phyloP scores from a whole-genome alignment of 2,797 vertebrate genomes.

The Catharus ustulatus region DNA sequence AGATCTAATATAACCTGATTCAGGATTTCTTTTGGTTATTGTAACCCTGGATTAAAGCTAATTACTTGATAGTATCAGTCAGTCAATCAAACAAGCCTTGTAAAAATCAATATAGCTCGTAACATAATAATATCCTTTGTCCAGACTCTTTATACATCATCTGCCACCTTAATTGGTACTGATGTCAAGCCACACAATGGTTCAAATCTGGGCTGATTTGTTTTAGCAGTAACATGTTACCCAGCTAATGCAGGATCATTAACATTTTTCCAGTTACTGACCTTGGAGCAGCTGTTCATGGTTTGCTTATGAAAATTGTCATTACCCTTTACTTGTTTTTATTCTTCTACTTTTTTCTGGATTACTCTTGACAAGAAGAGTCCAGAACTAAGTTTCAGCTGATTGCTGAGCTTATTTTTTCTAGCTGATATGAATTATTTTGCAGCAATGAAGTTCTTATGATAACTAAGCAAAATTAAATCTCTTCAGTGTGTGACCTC shows the following conservation, averaged over 20 bases:
- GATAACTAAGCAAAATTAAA: slow-evolving; percentile 22
- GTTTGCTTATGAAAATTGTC: slow-evolving; percentile 55
- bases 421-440: slow-evolving; percentile 5
- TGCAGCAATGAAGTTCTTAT: not conserved
- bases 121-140: slow-evolving; percentile 70
- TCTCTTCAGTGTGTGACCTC: slow-evolving; percentile 9
- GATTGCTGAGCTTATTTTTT: not conserved
- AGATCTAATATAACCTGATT: slow-evolving; percentile 48
- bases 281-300: slow-evolving; percentile 48
- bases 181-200: slow-evolving; percentile 46
- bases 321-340: slow-evolving; percentile 9
- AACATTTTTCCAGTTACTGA: slow-evolving; percentile 57
- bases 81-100: slow-evolving; percentile 66
- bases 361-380: slow-evolving; percentile 7
- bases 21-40: slow-evolving; percentile 49
- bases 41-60: slow-evolving; percentile 56
- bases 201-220: slow-evolving; percentile 54
- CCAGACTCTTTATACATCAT: slow-evolving; percentile 53
- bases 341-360: slow-evolving; percentile 7
- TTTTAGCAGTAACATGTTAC: slow-evolving; percentile 55
- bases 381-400: not conserved
- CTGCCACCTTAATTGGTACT: slow-evolving; percentile 62
- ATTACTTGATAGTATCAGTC: slow-evolving; percentile 66
- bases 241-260: slow-evolving; percentile 48
- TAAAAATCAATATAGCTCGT: slow-evolving; percentile 58